Percentiles rank a stretch among this genome's conserved stretches.
Evolutionary conservation across 2,797 vertebrate species (phyloP).

Genomic region (Glyptemys insculpta): DNA sequence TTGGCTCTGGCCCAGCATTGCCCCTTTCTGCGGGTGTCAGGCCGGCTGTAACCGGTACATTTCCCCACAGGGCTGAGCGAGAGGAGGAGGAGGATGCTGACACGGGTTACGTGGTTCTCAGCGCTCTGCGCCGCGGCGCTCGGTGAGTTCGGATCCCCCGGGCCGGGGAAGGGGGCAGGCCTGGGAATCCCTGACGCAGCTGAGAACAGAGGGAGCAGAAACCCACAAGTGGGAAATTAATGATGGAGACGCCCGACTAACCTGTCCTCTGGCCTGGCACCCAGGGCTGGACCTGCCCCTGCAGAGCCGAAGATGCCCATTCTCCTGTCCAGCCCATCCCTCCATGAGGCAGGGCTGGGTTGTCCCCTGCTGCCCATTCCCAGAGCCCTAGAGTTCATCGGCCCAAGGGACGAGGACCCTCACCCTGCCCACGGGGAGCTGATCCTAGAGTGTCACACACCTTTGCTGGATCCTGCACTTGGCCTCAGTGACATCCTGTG

Average conservation of each 20-base stretch:
- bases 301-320: accelerated
- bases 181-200: constrained; percentile 83
- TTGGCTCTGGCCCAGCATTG: background rate
- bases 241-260: background rate
- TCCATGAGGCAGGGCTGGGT: background rate
- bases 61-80: background rate
- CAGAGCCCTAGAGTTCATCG: background rate
- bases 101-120: background rate
- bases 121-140: background rate
- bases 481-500: too few relatives aligned
- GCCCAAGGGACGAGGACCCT: too few relatives aligned
- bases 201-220: constrained; percentile 76
- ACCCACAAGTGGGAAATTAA: background rate
- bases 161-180: background rate
- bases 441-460: background rate
- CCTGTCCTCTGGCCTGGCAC: background rate
- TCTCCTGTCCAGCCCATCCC: background rate
- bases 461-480: background rate
- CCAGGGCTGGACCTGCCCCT: background rate
- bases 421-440: background rate
- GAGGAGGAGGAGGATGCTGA: background rate
- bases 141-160: background rate
- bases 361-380: background rate
- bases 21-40: background rate
- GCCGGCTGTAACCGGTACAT: background rate